Base-by-base conservation (phyloP, 2,113 vertebrate species). In the Trinectes maculatus region DNA sequence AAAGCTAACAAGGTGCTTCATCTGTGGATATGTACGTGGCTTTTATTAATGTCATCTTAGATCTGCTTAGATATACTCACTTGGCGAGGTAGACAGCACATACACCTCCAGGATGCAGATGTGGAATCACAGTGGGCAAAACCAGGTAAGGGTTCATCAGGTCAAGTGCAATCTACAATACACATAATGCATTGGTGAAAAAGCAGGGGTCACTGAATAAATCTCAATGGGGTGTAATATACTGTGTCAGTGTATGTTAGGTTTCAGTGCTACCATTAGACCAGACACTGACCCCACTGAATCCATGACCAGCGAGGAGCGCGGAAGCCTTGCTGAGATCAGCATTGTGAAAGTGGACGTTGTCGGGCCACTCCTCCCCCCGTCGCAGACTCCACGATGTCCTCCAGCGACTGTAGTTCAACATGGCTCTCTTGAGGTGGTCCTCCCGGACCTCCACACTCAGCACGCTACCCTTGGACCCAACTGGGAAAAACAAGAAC, bases 1-100 rank as follows among this genome's bases (percentile, higher is more conserved):
- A n/a, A n/a, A n/a, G n/a, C n/a, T n/a, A n/a, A n/a, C n/a, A n/a
- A n/a, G n/a, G n/a, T n/a, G n/a, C n/a, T n/a, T n/a, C n/a, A n/a
- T n/a, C n/a, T n/a, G n/a, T n/a, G n/a, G n/a, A n/a, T n/a, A n/a
- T n/a, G n/a, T n/a, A n/a, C n/a, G n/a, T n/a, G n/a, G n/a, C n/a
- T n/a, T n/a, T n/a, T n/a, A n/a, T n/a, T n/a, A n/a, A n/a, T n/a
- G 3, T 22, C 4, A 12, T 56, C 10, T 43, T 12, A n/a, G 18
- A 26, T 24, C 33, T 26, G 44, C 1, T 60, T 19, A 39, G 10
- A 25, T 19, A 19, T 71, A 95, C 95, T 89, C 87, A 98, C 97
- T 97, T 98, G 40, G 94, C 93, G 55, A 97, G 83, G 87, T 98
- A 98, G 39, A 96, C 87, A 3, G 92, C 89, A 11, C 96, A 98